Evolutionary conservation across 2,888 invertebrate species (phyloP).

Genomic region (Laspeyria flexula): DNA sequence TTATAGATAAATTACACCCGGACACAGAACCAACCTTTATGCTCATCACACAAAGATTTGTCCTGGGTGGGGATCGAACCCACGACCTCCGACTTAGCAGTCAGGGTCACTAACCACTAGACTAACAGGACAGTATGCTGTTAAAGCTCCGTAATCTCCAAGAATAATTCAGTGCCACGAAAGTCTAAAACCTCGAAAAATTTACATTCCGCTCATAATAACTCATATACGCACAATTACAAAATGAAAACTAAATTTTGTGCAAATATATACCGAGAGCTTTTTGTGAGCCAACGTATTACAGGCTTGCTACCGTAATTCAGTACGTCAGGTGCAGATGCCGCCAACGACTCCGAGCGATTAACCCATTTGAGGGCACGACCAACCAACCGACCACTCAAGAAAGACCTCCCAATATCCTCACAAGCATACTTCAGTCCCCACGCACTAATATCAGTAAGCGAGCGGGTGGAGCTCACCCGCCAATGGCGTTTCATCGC

Average conservation of each 20-base stretch:
- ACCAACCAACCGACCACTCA: constrained; percentile 49
- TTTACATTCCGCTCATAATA: constrained; percentile 13
- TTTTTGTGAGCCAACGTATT: constrained; percentile 62
- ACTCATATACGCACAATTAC: constrained; percentile 27
- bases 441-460: constrained; percentile 27
- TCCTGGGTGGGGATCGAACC: too few relatives aligned
- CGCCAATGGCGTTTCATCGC: constrained; percentile 48
- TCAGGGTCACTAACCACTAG: too few relatives aligned
- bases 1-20: too few relatives aligned
- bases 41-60: too few relatives aligned
- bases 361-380: constrained; percentile 80
- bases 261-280: constrained; percentile 43
- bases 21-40: too few relatives aligned
- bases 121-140: too few relatives aligned
- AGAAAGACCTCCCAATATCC: constrained; percentile 52
- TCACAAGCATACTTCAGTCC: constrained; percentile 34
- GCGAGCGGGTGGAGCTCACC: constrained; percentile 43
- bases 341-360: constrained; percentile 73
- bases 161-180: not conserved
- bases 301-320: constrained; percentile 74
- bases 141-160: too few relatives aligned
- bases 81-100: too few relatives aligned
- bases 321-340: constrained; percentile 82
- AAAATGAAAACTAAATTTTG: constrained; percentile 36
- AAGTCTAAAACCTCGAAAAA: not conserved